phyloP scores from a whole-genome alignment of 2,888 invertebrate genomes.

The Limnephilus rhombicus region DNA sequence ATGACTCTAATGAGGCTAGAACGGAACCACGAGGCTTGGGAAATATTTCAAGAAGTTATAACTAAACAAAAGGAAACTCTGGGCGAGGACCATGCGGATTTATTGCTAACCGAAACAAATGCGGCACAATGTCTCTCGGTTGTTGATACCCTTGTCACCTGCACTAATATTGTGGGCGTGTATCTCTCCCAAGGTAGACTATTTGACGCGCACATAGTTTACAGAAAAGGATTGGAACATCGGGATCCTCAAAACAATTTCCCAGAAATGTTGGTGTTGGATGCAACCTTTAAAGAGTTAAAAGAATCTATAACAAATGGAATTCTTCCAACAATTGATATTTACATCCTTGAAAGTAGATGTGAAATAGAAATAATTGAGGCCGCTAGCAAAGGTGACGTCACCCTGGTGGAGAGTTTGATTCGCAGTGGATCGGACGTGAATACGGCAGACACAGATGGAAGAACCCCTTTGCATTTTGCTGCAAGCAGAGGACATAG shows the following conservation, averaged over 20 bases:
- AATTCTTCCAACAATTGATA: neutral
- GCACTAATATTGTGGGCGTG: neutral
- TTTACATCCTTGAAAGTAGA: neutral
- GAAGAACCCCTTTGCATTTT: constrained; percentile 10
- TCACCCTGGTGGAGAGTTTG: neutral
- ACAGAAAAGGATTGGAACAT: neutral
- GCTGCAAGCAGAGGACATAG: neutral
- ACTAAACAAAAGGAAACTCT: neutral
- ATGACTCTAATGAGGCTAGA: neutral
- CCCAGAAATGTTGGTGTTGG: neutral
- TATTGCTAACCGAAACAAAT: neutral
- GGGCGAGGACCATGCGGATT: neutral
- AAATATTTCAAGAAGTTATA: constrained; percentile 7
- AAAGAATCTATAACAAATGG: neutral
- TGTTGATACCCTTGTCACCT: neutral
- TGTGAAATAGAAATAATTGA: neutral
- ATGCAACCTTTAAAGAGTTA: neutral
- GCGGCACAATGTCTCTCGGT: neutral
- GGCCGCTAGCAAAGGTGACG: neutral
- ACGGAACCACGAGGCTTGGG: neutral
- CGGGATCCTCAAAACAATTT: neutral
- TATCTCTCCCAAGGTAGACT: neutral
- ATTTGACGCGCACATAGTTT: neutral
- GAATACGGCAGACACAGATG: neutral
- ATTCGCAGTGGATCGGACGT: neutral